Percentiles rank a stretch among this genome's conserved stretches.
These are phyloP conservation scores for Daubentonia madagascariensis DNA, from an alignment of 2,113 vertebrate genomes.

Conservation along the genomic window DNA sequence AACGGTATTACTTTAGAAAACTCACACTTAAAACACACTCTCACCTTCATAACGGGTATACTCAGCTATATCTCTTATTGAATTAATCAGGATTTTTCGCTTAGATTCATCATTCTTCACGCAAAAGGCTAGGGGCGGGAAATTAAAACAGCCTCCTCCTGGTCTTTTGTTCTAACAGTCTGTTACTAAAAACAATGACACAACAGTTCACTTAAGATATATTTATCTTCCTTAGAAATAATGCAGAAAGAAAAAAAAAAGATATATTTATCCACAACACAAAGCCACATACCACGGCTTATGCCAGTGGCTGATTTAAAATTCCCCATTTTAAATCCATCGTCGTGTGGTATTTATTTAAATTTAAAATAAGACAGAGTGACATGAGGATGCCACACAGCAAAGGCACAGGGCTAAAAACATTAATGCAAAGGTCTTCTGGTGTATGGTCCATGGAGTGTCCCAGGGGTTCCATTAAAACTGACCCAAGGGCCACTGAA, in stretches of 20 bases:
- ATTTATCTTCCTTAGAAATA: too few relatives aligned
- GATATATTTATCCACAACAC: background rate
- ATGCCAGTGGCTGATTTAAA: accelerated
- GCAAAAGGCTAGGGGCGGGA: slow-evolving; percentile 49
- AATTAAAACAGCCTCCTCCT: slow-evolving; percentile 60
- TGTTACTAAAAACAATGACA: background rate
- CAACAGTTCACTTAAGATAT: background rate
- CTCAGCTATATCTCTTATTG: slow-evolving; percentile 62
- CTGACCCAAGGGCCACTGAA: background rate
- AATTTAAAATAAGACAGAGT: background rate
- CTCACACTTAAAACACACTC: slow-evolving; percentile 57
- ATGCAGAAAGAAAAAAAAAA: too few relatives aligned
- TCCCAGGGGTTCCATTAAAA: background rate
- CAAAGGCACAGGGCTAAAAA: background rate
- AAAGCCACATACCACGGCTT: background rate
- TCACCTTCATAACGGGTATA: slow-evolving; percentile 43
- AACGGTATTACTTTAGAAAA: slow-evolving; percentile 66
- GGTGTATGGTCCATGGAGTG: accelerated
- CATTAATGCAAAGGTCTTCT: background rate
- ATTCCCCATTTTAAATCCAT: background rate
- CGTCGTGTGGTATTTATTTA: background rate
- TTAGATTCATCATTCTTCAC: slow-evolving; percentile 57
- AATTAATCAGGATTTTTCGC: slow-evolving; percentile 73
- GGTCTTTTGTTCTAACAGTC: background rate
- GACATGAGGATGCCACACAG: accelerated